A percentile compares a stretch with the other conserved stretches of the same genome.
Evolutionary conservation across 2,888 invertebrate species (phyloP).

Genomic region (Lathronympha strigana): DNA sequence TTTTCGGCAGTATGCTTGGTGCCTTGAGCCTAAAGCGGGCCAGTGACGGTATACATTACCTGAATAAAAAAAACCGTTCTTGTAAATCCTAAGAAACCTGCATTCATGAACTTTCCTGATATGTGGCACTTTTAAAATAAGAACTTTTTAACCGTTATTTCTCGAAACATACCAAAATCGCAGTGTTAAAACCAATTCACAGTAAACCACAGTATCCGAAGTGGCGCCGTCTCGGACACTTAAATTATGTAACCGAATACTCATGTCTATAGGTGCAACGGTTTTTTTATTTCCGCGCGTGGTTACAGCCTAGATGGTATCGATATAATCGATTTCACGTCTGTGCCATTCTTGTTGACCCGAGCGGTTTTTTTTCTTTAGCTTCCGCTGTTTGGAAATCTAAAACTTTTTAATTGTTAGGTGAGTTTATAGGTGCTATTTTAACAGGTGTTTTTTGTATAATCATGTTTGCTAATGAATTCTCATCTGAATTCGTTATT

Average conservation of each 20-base stretch:
- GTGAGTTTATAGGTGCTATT: not conserved
- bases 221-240: slow-evolving; percentile 62
- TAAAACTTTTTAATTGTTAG: slow-evolving; percentile 13
- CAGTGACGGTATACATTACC: no score
- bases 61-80: no score
- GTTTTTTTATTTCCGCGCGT: slow-evolving; percentile 51
- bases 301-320: slow-evolving; percentile 48
- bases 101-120: not conserved
- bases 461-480: slow-evolving; percentile 21
- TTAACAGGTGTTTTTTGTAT: slow-evolving; percentile 13
- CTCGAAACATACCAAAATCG: not conserved
- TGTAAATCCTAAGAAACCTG: no score
- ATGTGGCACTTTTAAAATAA: not conserved
- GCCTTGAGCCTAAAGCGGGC: no score
- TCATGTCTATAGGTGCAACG: slow-evolving; percentile 58
- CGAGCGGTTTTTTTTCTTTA: slow-evolving; percentile 30
- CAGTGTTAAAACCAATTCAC: not conserved
- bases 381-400: slow-evolving; percentile 29
- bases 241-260: slow-evolving; percentile 78
- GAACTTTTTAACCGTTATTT: not conserved
- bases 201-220: slow-evolving; percentile 43
- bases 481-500: slow-evolving; percentile 47
- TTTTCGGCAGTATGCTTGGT: no score
- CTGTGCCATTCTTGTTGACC: slow-evolving; percentile 45
- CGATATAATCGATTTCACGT: slow-evolving; percentile 55